Conservation (phyloP, 2,113 vertebrate genomes). For the Anhinga rufa region DNA sequence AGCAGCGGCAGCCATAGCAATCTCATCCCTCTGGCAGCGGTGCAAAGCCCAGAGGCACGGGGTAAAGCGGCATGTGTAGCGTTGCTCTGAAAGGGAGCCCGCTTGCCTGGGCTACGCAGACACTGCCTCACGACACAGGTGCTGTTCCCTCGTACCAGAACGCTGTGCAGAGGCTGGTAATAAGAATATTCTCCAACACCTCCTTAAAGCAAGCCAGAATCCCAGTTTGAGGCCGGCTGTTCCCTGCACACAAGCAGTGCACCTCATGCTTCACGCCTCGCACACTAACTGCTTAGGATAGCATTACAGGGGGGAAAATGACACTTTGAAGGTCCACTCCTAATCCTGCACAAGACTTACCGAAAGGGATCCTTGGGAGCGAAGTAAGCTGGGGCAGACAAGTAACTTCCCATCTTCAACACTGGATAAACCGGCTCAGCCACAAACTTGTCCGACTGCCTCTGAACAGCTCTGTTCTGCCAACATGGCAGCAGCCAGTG, state of each 20-base stretch:
- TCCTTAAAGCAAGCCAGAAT: background rate
- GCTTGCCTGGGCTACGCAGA: background rate
- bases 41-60: background rate
- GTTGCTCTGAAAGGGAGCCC: background rate
- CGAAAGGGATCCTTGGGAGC: slow-evolving; percentile 73
- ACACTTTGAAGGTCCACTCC: background rate
- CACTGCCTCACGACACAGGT: background rate
- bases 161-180: background rate
- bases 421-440: slow-evolving; percentile 66
- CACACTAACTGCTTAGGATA: background rate
- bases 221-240: rapidly evolving
- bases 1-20: background rate
- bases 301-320: background rate
- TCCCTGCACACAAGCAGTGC: background rate
- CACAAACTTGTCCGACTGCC: slow-evolving; percentile 65
- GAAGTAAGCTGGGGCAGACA: slow-evolving; percentile 72
- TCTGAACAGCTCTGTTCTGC: slow-evolving; percentile 55
- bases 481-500: slow-evolving; percentile 68
- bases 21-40: background rate
- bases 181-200: background rate
- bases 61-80: rapidly evolving
- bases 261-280: background rate
- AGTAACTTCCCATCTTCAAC: slow-evolving; percentile 77
- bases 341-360: slow-evolving; percentile 54
- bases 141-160: background rate